Conservation (phyloP, 2,113 vertebrate species). For the Podocnemis expansa region DNA sequence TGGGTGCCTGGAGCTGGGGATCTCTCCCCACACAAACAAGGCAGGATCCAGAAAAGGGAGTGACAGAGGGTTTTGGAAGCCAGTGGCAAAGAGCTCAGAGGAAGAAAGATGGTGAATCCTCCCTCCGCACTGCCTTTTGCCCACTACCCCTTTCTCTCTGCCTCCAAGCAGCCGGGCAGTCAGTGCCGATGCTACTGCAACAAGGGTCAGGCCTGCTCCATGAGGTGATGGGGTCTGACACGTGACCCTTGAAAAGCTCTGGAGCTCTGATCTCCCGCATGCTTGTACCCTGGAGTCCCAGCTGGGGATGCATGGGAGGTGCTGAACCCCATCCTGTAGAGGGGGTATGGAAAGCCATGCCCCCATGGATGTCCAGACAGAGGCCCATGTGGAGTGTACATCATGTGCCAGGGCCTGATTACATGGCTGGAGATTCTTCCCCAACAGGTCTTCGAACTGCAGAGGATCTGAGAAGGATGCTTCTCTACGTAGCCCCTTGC, state of each 20-base stretch:
- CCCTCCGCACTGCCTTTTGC: neutral
- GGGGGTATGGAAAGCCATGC: neutral
- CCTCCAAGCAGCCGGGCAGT: accelerated
- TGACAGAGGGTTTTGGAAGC: neutral
- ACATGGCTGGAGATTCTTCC: neutral
- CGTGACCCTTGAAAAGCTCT: neutral
- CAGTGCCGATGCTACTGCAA: neutral
- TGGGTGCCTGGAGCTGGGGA: neutral
- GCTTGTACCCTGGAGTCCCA: too few relatives aligned
- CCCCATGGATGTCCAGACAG: neutral
- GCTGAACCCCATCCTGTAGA: neutral
- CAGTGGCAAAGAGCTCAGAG: neutral
- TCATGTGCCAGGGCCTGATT: neutral
- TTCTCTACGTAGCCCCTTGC: neutral
- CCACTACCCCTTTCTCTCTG: neutral
- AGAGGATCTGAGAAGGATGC: neutral
- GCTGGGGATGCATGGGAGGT: too few relatives aligned
- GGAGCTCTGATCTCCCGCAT: neutral
- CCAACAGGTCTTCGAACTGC: neutral
- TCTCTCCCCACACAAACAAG: neutral
- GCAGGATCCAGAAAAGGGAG: slow-evolving; percentile 26
- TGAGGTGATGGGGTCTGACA: neutral
- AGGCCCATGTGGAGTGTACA: neutral
- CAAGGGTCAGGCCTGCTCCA: neutral
- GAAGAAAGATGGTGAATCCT: neutral